Percentiles rank a stretch among this genome's conserved stretches.
Conservation (phyloP, 2,888 invertebrate genomes). For the Scrobipalpa costella region DNA sequence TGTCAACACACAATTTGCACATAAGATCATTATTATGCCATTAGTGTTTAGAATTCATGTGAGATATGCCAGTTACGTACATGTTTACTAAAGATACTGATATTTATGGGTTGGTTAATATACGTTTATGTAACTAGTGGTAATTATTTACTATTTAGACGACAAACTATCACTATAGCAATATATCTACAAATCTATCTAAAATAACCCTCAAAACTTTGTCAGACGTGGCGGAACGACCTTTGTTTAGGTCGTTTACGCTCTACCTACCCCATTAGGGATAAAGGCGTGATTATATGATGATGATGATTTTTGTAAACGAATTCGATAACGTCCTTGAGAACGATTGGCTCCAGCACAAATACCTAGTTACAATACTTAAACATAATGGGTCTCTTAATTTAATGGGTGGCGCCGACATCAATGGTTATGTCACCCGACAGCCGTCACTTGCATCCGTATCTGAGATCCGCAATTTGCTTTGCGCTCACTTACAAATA, state of each 20-base stretch:
- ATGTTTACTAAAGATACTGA: constrained; percentile 8
- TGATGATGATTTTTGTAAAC: neutral
- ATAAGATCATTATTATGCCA: constrained; percentile 42
- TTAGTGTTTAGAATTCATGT: constrained; percentile 28
- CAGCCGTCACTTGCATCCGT: constrained; percentile 38
- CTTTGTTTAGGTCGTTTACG: too few relatives aligned
- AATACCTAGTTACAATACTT: constrained; percentile 3
- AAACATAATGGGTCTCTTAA: neutral
- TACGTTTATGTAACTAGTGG: constrained; percentile 15
- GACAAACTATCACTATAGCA: too few relatives aligned
- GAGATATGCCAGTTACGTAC: constrained; percentile 19
- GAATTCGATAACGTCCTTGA: constrained; percentile 17
- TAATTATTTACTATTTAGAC: constrained; percentile 15
- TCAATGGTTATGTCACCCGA: constrained; percentile 53
- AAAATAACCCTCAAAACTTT: too few relatives aligned
- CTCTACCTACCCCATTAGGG: too few relatives aligned
- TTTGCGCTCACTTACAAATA: constrained; percentile 38
- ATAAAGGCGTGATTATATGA: too few relatives aligned
- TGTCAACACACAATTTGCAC: constrained; percentile 47
- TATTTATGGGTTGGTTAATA: constrained; percentile 19
- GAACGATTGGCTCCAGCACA: constrained; percentile 8
- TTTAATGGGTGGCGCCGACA: constrained; percentile 9
- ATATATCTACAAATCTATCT: too few relatives aligned
- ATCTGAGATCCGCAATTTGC: constrained; percentile 55
- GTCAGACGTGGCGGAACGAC: too few relatives aligned